A percentile compares a stretch with the other conserved stretches of the same genome.
These are phyloP conservation scores for Tenrec ecaudatus DNA, from an alignment of 2,113 vertebrate species.

Conservation along the genomic window DNA sequence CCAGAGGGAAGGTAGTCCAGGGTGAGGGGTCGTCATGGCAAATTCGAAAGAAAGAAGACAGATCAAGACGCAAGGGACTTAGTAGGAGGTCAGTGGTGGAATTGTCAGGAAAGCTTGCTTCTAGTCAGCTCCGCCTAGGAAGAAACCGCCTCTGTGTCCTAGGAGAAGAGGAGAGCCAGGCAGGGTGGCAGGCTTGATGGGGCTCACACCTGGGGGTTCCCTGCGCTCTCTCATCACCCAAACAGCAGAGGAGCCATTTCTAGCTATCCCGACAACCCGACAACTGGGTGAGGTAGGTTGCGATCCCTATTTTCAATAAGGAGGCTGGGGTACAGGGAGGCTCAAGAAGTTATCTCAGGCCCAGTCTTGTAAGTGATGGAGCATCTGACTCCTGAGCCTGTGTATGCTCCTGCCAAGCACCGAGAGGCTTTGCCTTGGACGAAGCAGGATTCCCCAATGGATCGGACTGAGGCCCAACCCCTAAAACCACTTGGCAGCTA, in stretches of 20 bases:
- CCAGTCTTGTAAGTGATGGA: background rate
- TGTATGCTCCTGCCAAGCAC: background rate
- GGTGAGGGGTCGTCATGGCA: background rate
- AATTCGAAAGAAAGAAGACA: background rate
- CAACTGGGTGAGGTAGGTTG: background rate
- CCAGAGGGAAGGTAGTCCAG: background rate
- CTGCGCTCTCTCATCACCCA: background rate
- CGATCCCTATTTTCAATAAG: background rate
- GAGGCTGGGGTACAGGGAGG: background rate
- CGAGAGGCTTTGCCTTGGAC: background rate
- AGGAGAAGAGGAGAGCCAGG: background rate
- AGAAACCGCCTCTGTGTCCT: background rate
- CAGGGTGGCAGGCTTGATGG: too few relatives aligned
- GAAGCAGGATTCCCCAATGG: background rate
- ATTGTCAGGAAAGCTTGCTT: background rate
- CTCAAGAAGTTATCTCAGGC: too few relatives aligned
- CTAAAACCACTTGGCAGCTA: background rate
- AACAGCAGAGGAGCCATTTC: background rate
- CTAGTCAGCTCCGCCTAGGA: background rate
- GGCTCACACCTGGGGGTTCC: rapidly evolving
- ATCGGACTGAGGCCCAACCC: background rate
- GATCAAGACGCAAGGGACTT: background rate
- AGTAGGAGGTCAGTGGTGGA: background rate
- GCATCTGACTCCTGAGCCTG: background rate
- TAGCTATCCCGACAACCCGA: background rate